These are phyloP conservation scores for Linepithema humile DNA, from an alignment of 1,140 invertebrate species.

Conservation along the genomic window DNA sequence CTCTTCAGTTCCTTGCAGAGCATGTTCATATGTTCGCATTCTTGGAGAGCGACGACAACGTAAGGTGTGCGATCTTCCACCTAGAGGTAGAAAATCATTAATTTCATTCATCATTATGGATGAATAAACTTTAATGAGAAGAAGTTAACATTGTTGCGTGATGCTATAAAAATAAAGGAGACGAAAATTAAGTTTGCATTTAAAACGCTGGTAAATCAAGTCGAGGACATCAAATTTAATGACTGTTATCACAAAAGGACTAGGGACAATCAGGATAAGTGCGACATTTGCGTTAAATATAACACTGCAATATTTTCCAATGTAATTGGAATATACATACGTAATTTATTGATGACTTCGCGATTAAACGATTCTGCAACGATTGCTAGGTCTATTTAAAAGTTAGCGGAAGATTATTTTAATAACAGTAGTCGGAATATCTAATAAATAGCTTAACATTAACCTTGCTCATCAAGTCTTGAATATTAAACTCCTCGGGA, in stretches of 20 bases:
- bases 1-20: constrained; percentile 92
- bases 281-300: constrained; percentile 1
- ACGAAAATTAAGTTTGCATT: background rate
- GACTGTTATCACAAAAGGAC: background rate
- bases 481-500: constrained; percentile 94
- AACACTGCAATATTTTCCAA: background rate
- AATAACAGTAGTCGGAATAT: background rate
- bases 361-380: background rate
- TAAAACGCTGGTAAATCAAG: background rate
- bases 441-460: background rate
- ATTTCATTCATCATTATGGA: background rate
- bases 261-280: background rate
- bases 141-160: background rate
- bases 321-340: background rate
- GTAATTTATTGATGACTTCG: background rate
- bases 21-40: constrained; percentile 97
- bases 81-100: constrained; percentile 57
- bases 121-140: background rate
- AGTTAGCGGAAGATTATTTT: background rate
- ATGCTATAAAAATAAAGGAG: background rate
- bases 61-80: constrained; percentile 95
- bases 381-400: background rate
- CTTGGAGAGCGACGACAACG: constrained; percentile 96
- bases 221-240: background rate
- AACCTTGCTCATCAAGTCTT: constrained; percentile 92